Base-by-base conservation (phyloP, 1,140 invertebrate species). In the Zaprionus vittiger region DNA sequence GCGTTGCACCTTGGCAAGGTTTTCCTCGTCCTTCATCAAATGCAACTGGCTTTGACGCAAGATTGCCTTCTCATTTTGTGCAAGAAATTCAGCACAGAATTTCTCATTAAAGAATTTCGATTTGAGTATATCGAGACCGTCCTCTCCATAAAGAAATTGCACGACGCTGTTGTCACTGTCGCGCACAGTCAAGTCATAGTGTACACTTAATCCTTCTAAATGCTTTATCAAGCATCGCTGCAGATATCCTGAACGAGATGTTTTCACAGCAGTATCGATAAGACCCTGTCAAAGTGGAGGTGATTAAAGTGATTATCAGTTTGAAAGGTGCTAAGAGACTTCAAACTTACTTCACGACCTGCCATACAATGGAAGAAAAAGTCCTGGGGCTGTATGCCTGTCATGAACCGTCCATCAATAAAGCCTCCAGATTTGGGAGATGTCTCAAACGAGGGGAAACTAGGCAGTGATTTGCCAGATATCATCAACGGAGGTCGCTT, bases 351-450 rank as follows among this genome's bases (percentile, higher is more conserved):
- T 95, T 99, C 99, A 93, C 99, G 95, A 73, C 99, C 99, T 61
- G 99, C 99, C 99, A 99, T 99, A 92, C 99, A 99, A 95, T 99
- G 99, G 93, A 99, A 99, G 93, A 99, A 99, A 91, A 99, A 99
- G 92, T 99, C 99, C 93, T 99, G 98, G 1, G 98, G 98, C 87
- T 97, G 95, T 75, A 99, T 98, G 63, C 99, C 99, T 1, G 98
- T 99, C 95, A 99, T 96, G 89, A 99, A 99, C 31, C 99, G 94
- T 4, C 98, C 97, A 82, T 97, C 97, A 41, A 99, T 97, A 92
- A 99, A 99, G 15, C 99, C 99, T 47, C 99, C 99, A 28, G 99
- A 97, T 91, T 97, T 94, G 0, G 99, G 98, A 0, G 97, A 95
- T 15, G 96, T 95, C 87, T 99, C 98, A 87, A 98, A 99, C 0